Base-by-base conservation (phyloP, 1,140 invertebrate species). In the Rhagoletis zephyria region DNA sequence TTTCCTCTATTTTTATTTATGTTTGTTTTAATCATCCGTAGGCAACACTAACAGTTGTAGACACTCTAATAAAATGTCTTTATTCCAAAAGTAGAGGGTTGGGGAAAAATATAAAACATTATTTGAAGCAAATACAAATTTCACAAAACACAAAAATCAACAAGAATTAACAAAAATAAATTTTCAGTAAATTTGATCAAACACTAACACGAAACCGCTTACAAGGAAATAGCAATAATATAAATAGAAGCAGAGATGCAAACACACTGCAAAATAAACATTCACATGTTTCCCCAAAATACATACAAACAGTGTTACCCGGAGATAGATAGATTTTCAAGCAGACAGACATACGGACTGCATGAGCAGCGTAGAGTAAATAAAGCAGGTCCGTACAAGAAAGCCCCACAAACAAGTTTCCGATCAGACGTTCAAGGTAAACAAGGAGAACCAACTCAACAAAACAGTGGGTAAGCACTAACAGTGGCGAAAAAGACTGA, bases 391-490 rank as follows among this genome's bases (percentile, higher is more conserved):
- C 45, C 7, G 48, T 56, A 56, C 74, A 81, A 56, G 48, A 81
- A 81, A 81, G 48, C 48, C 74, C 59, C 16, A 19, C 74, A 81
- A 81, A 59, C 7, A 56, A 81, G 74, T 51, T 81, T 56, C 51
- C 74, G 10, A 81, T 16, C 48, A n/a, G 48, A 81, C 4, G n/a
- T 81, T 12, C 48, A 56, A 56, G 9, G 74, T 7, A 81, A 81
- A 81, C 48, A 81, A 51, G 74, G 74, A 12, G 5, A 48, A 30
- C 1, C 7, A 14, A 59, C 51, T 9, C 5, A 5, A 10, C 51
- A 56, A 1, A 56, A 56, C 30, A 63, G 16, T 63, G 61, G 61
- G 16, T 1, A 14, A 6, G 16, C 12, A 48, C 7, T 40, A n/a
- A 67, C 7, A 67, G n/a, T 40, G 65, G 19, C n/a, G 30, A n/a